Evolutionary conservation across 2,888 invertebrate species (phyloP).

Genomic region (Nomada fabriciana): DNA sequence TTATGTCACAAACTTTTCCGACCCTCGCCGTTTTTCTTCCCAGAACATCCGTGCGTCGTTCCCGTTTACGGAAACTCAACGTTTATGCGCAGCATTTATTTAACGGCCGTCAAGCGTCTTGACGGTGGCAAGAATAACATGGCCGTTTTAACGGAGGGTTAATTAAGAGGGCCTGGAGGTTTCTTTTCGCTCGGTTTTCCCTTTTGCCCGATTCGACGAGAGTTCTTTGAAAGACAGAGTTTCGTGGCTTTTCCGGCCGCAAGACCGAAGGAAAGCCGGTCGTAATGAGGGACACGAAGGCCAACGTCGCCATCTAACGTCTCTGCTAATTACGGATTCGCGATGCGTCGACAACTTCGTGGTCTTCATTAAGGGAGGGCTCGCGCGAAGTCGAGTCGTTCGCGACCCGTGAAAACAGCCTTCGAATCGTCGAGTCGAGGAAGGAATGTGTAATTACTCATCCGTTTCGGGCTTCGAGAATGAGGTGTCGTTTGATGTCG

Average conservation of each 20-base stretch:
- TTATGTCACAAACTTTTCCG: no score
- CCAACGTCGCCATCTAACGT: conserved; percentile 48
- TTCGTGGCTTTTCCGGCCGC: conserved; percentile 62
- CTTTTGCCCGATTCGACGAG: conserved; percentile 40
- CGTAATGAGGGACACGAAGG: conserved; percentile 59
- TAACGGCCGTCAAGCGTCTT: conserved; percentile 13
- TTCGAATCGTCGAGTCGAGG: conserved; percentile 9
- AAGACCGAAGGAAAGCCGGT: conserved; percentile 46
- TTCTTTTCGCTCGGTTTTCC: conserved; percentile 40
- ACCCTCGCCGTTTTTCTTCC: not conserved
- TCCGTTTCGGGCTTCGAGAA: not conserved
- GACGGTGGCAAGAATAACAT: conserved; percentile 7
- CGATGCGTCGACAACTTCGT: conserved; percentile 57
- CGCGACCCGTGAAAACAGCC: conserved; percentile 38
- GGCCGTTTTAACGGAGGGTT: conserved; percentile 32
- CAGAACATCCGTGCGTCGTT: not conserved
- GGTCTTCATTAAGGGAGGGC: conserved; percentile 66
- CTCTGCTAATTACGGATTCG: conserved; percentile 70
- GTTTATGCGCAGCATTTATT: not conserved
- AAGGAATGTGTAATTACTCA: not conserved
- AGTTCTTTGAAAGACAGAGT: conserved; percentile 60
- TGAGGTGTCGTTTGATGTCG: not conserved
- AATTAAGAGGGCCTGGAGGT: conserved; percentile 62
- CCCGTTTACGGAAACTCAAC: not conserved
- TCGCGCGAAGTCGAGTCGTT: conserved; percentile 22